Base-by-base conservation (phyloP, 2,113 vertebrate species). In the Sander lucioperca region DNA sequence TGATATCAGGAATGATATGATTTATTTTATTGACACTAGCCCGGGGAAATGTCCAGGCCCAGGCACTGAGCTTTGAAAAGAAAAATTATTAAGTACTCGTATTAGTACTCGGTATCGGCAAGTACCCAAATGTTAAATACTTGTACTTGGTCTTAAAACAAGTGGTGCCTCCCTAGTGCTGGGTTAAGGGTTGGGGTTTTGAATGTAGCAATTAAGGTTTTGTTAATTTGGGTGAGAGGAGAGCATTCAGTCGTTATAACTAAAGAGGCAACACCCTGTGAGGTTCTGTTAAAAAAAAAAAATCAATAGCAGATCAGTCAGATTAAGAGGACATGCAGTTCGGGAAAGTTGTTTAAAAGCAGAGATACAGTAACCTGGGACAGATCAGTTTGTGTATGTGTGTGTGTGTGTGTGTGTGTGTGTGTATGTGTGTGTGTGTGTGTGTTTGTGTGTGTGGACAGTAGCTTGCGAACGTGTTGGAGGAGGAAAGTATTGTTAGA, bases 161-260 rank as follows among this genome's bases (percentile, higher is more conserved):
- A 36, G 36, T 36, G 36, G 36, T 36, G 36, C 36, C 7, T 36
- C 36, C 36, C 36, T 36, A 36, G 33, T 36, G 33, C 33, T 36
- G 27, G 2, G 27, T 27, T 27, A 27, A 27, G 33, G 5, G 33
- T 33, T 33, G 33, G 33, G 33, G 33, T 33, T 33, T 5, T 4
- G 33, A 36, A 36, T 36, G 5, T 36, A 36, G 33, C 33, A 36
- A 7, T 36, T 6, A 9, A 2, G 36, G 36, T 39, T 89, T 87
- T 86, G 83, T 80, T 83, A 56, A 77, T 90, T 88, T 85, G 43
- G 54, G 77, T 79, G 86, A 80, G 79, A 67, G 79, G 74, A 48
- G 53, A 82, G 77, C 81, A 23, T 75, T 77, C 77, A 82, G 75
- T 62, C 4, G 19, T 77, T 86, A 86, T 76, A 87, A 88, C 85